Percentiles rank a stretch among this genome's conserved stretches.
Evolutionary conservation across 1,140 invertebrate genomes (phyloP).

Genomic region (Nixonia krombeini): DNA sequence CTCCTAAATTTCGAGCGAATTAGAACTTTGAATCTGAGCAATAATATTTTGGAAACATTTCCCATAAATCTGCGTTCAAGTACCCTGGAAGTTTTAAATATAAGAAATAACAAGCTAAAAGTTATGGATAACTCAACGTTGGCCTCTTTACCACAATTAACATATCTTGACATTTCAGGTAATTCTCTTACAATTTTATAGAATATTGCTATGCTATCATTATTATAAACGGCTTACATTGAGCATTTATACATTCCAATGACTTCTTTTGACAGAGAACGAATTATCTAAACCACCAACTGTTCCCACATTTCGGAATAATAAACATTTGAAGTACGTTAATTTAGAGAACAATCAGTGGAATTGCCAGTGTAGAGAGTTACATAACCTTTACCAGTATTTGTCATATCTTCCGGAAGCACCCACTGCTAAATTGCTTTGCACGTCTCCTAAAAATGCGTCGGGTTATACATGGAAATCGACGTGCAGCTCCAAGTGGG

Average conservation of each 20-base stretch:
- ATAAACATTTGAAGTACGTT: conserved; percentile 73
- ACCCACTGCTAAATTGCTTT: conserved; percentile 63
- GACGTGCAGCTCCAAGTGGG: conserved; percentile 77
- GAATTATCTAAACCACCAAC: no score
- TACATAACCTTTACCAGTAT: conserved; percentile 75
- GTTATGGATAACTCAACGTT: conserved; percentile 50
- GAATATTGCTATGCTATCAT: no score
- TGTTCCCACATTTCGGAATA: no score
- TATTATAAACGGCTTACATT: no score
- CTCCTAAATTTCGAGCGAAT: conserved; percentile 73
- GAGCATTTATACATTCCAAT: no score
- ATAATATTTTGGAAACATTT: conserved; percentile 55
- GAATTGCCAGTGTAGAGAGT: conserved; percentile 77
- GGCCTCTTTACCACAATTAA: conserved; percentile 45
- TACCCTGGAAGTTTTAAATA: conserved; percentile 47
- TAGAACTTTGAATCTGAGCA: conserved; percentile 72
- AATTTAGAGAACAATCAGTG: conserved; percentile 80
- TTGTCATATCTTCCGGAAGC: conserved; percentile 74
- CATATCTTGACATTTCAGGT: conserved; percentile 62
- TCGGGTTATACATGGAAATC: conserved; percentile 77
- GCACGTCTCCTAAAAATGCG: conserved; percentile 75
- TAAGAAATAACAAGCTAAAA: conserved; percentile 54
- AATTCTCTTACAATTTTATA: no score
- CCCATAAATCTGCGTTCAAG: conserved; percentile 42
- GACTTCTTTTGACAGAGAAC: no score